phyloP scores from a whole-genome alignment of 92 coral and sea anemone species.

The Paramuricea clavata region DNA sequence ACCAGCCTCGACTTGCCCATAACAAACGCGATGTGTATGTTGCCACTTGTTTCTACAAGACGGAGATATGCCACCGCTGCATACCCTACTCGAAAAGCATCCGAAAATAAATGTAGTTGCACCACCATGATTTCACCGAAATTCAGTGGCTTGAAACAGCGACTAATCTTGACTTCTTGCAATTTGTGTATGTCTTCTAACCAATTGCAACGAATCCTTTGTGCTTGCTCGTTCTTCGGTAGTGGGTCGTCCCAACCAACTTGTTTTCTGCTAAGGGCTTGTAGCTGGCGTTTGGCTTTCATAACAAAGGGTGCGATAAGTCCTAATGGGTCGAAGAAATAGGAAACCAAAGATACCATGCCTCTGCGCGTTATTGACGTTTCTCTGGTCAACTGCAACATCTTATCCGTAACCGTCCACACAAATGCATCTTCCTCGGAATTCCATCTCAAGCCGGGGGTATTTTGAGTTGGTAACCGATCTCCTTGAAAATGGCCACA shows the following conservation, averaged over 20 bases:
- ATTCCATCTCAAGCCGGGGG: conserved; percentile 37
- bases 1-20: conserved; percentile 64
- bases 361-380: conserved; percentile 10
- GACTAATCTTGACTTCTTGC: background rate
- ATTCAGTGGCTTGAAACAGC: background rate
- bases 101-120: conserved; percentile 64
- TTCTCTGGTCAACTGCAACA: background rate
- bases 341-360: conserved; percentile 33
- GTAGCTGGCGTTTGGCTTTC: conserved; percentile 65
- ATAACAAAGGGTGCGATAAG: conserved; percentile 25
- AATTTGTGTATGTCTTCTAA: background rate
- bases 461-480: conserved; percentile 49
- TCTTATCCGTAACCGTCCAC: conserved; percentile 21
- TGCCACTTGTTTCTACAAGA: conserved; percentile 29
- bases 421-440: conserved; percentile 22
- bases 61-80: conserved; percentile 57
- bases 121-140: conserved; percentile 25
- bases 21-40: conserved; percentile 61
- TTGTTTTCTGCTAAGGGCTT: conserved; percentile 32
- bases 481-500: conserved; percentile 48
- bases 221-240: background rate
- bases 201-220: background rate
- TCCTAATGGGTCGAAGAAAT: conserved; percentile 48
- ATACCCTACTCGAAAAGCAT: conserved; percentile 63
- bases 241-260: background rate